Evolutionary conservation across 2,113 vertebrate genomes (phyloP).

Genomic region (Sakesphorus luctuosus): DNA sequence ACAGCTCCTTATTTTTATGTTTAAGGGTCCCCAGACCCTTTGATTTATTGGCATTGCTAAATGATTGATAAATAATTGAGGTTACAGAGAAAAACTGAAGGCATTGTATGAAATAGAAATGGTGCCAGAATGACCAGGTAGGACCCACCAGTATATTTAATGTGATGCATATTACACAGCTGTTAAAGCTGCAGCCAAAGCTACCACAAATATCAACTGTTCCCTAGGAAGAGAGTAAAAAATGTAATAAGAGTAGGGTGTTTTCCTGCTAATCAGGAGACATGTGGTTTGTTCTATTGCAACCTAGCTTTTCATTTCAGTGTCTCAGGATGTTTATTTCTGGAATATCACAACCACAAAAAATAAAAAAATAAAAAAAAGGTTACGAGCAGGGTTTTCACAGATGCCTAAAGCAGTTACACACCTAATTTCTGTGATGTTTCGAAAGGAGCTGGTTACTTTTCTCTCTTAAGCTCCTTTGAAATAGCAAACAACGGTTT

Average conservation of each 20-base stretch:
- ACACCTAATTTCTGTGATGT: not conserved
- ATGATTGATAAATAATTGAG: constrained; percentile 72
- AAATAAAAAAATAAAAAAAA: not conserved
- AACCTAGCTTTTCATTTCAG: constrained; percentile 18
- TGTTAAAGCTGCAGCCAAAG: constrained; percentile 20
- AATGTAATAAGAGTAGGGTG: not conserved
- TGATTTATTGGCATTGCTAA: constrained; percentile 72
- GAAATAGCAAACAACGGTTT: not conserved
- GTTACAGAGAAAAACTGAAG: constrained; percentile 67
- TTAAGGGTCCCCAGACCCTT: constrained; percentile 72
- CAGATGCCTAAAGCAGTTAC: not conserved
- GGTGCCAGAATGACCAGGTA: constrained; percentile 48
- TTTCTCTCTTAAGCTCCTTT: not conserved
- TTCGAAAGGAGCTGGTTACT: not conserved
- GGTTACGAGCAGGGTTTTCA: not conserved
- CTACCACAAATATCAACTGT: constrained; percentile 64
- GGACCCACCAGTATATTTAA: constrained; percentile 64
- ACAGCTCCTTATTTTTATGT: constrained; percentile 75
- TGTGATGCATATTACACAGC: constrained; percentile 27
- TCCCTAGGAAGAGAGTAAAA: constrained; percentile 3
- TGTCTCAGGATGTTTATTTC: not conserved
- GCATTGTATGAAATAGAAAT: constrained; percentile 63
- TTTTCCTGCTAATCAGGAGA: not conserved
- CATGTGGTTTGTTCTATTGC: not conserved
- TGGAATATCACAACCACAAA: not conserved